Conservation (phyloP, 2,113 vertebrate genomes). For the Odontesthes bonariensis region DNA sequence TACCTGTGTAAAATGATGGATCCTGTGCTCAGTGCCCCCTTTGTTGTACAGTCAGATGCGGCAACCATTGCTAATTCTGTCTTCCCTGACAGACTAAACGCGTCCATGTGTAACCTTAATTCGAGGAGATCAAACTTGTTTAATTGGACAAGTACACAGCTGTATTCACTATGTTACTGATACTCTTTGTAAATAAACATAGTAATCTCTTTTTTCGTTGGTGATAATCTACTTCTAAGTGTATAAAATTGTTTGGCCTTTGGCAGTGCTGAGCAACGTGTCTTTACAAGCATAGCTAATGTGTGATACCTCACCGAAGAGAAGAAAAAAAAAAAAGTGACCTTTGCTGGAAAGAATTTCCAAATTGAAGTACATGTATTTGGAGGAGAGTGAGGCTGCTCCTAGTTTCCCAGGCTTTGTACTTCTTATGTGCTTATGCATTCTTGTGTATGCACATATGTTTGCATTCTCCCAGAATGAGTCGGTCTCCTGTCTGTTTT, state of each 20-base stretch:
- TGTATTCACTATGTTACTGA: neutral
- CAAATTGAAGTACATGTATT: slow-evolving; percentile 41
- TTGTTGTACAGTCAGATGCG: slow-evolving; percentile 26
- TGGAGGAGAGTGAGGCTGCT: slow-evolving; percentile 34
- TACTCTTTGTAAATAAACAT: slow-evolving; percentile 5
- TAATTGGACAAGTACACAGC: slow-evolving; percentile 17
- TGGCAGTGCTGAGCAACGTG: slow-evolving; percentile 20
- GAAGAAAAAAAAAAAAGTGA: slow-evolving; percentile 56
- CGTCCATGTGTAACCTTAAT: slow-evolving; percentile 35
- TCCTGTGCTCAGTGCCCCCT: slow-evolving; percentile 32
- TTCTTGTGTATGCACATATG: neutral
- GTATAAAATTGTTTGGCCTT: slow-evolving; percentile 18
- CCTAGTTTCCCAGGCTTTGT: slow-evolving; percentile 46
- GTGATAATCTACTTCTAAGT: slow-evolving; percentile 9
- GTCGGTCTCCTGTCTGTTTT: slow-evolving; percentile 25
- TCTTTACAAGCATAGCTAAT: slow-evolving; percentile 50
- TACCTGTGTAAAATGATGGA: neutral
- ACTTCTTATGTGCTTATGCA: slow-evolving; percentile 9
- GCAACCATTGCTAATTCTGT: slow-evolving; percentile 4
- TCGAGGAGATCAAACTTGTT: slow-evolving; percentile 6
- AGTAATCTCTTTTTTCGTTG: neutral
- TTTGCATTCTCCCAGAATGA: slow-evolving; percentile 21
- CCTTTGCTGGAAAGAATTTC: slow-evolving; percentile 71
- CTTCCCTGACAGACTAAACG: slow-evolving; percentile 26
- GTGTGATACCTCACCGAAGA: slow-evolving; percentile 39